These are phyloP conservation scores for Catharus fuscescens DNA, from an alignment of 2,113 vertebrate genomes.

Conservation along the genomic window DNA sequence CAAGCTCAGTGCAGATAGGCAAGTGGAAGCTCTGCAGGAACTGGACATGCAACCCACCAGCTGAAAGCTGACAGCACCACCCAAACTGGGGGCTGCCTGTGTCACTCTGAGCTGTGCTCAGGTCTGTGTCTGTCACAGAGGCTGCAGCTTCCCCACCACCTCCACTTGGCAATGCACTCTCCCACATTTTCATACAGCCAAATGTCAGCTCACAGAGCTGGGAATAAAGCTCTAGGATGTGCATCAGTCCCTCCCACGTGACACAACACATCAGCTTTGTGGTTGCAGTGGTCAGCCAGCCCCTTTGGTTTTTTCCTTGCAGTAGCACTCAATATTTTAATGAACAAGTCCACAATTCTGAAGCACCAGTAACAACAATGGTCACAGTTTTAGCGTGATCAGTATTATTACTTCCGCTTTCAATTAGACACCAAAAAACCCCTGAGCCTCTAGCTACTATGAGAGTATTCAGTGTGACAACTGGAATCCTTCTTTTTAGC, in stretches of 20 bases:
- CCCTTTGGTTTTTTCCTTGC: background rate
- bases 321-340: background rate
- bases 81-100: background rate
- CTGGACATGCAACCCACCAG: background rate
- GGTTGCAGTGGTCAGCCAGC: background rate
- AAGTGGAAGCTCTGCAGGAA: background rate
- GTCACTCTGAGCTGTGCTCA: background rate
- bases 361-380: background rate
- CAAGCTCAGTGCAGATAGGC: background rate
- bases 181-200: background rate
- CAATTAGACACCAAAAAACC: background rate
- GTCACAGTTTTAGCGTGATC: background rate
- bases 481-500: background rate
- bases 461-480: background rate
- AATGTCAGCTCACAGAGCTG: background rate
- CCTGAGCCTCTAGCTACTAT: background rate
- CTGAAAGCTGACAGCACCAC: accelerated
- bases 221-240: background rate
- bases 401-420: background rate
- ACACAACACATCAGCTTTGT: background rate
- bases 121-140: background rate
- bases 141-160: background rate
- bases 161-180: background rate
- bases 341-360: background rate
- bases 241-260: background rate